Base-by-base conservation (phyloP, 2,888 invertebrate species). In the Dynastes hyllus region DNA sequence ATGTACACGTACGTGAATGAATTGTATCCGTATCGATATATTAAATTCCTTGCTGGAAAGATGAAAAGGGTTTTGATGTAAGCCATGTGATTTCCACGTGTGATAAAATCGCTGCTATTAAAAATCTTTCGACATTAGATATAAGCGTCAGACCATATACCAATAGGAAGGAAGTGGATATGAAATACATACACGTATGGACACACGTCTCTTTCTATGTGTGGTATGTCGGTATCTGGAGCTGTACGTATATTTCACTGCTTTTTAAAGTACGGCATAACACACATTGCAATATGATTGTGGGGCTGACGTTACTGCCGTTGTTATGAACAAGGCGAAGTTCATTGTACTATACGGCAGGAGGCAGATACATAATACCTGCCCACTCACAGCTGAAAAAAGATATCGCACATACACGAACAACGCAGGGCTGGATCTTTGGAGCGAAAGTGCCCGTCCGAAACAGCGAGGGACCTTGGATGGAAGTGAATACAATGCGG, bases 311-410 rank as follows among this genome's bases (percentile, higher is more conserved):
- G 70, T 27, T 53, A 27, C 58, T 58, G 73, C 73, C 22, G 45
- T 32, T 29, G 29, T 32, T 29, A 13, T 73, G 73, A 73, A 73
- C 73, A 73, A 71, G 71, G 55, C 71, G 55, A 55, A 58, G 73
- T 73, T 73, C 73, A 73, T 73, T 73, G 73, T 73, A 16, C 73
- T 61, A 13, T 67, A 61, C 73, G 58, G 40, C 73, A 73, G 73
- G 73, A 73, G 73, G 73, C 73, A 58, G 58, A 73, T 73, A 58
- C 58, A 73, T 73, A 73, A 73, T 73, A 73, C 73, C 73, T 73
- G 58, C 73, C 73, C 73, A 73, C 73, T 58, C 67, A 50, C 50
- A 63, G 9, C 50, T 29, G 22, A 73, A 73, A 73, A 70, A 70
- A 70, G 70, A 70, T 70, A 70, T 53, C 32, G 70, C 58, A 37